phyloP scores from a whole-genome alignment of 2,113 vertebrate genomes.

The Etia nguti region DNA sequence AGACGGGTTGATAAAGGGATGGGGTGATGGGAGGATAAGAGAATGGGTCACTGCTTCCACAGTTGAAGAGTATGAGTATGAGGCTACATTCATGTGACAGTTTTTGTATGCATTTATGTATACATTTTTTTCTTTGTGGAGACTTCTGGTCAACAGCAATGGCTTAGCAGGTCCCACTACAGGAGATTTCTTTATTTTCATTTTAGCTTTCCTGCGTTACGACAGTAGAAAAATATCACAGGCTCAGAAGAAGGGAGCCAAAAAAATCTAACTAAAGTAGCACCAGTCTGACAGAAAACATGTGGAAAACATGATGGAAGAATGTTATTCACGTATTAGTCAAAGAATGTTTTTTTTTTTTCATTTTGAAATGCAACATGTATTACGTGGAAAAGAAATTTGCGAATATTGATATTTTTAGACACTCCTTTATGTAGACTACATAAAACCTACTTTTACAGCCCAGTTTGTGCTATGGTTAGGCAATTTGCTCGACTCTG shows the following conservation, averaged over 20 bases:
- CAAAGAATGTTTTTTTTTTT: neutral
- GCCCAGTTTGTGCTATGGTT: neutral
- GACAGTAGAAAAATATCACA: neutral
- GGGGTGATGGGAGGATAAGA: constrained; percentile 39
- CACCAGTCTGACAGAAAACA: neutral
- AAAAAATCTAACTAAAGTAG: neutral
- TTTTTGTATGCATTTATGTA: neutral
- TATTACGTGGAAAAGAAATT: neutral
- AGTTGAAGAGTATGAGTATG: constrained; percentile 18
- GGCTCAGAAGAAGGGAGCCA: neutral
- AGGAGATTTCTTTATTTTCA: neutral
- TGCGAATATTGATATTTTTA: neutral
- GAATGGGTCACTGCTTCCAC: constrained; percentile 51
- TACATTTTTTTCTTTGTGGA: neutral
- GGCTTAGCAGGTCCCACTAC: neutral
- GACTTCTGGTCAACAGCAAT: neutral
- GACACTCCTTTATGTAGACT: neutral
- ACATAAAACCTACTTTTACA: neutral
- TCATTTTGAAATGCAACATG: neutral
- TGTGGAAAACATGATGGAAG: neutral
- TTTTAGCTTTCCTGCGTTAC: neutral
- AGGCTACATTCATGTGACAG: neutral
- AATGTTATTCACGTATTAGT: neutral
- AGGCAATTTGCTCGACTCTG: neutral
- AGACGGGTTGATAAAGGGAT: constrained; percentile 40